Percentiles rank a stretch among this genome's conserved stretches.
Evolutionary conservation across 2,113 vertebrate genomes (phyloP).

Genomic region (Percopsis transmontana): DNA sequence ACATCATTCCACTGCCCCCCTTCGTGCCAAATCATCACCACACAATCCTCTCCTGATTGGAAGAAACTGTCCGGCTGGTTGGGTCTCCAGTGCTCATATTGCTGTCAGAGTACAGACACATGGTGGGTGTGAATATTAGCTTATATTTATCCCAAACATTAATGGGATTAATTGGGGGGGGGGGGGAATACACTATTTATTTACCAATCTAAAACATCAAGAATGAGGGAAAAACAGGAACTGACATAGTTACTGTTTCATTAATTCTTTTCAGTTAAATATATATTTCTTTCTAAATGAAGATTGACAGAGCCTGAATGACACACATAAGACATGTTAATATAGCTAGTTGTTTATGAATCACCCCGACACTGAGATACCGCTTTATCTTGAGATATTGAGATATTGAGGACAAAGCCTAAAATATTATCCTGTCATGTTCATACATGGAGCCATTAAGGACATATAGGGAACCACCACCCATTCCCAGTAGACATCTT

Average conservation of each 20-base stretch:
- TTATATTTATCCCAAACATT: no score
- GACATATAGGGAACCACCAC: conserved; percentile 1
- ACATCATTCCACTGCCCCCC: conserved; percentile 95
- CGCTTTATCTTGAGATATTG: not conserved
- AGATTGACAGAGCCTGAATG: no score
- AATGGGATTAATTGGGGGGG: no score
- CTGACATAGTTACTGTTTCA: no score
- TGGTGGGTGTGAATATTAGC: not conserved
- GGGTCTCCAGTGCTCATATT: conserved; percentile 96
- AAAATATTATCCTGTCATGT: not conserved
- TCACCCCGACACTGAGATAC: no score
- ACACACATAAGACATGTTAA: not conserved
- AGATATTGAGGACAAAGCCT: not conserved
- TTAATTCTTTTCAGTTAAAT: no score
- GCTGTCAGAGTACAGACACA: conserved; percentile 72
- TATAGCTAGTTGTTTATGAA: no score
- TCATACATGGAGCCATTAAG: not conserved
- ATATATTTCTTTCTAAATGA: no score
- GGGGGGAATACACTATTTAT: no score
- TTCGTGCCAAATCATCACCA: conserved; percentile 97
- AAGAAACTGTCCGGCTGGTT: conserved; percentile 98
- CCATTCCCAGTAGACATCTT: conserved; percentile 1
- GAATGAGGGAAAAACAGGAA: no score
- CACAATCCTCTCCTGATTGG: conserved; percentile 93
- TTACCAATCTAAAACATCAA: no score